Base-by-base conservation (phyloP, 2,888 invertebrate species). In the Sphaerophoria taeniata region DNA sequence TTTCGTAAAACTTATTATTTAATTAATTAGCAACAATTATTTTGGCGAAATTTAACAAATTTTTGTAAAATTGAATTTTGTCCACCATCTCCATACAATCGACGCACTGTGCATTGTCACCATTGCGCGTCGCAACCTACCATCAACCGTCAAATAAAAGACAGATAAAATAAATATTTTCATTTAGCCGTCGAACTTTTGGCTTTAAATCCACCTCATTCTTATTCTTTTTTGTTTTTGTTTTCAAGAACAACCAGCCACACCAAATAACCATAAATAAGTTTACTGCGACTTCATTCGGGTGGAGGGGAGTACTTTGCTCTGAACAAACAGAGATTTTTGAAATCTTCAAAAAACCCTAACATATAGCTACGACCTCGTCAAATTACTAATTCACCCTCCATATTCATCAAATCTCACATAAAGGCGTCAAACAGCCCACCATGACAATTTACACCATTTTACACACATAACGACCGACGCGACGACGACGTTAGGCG, bases 301-400 rank as follows among this genome's bases (percentile, higher is more conserved):
- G 24, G 1, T 36, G 34, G 58, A 36, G 72, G 33, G 34, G 56
- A 12, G 9, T 49, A 11, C 31, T 24, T 24, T 63, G 36, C 67
- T 33, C 14, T 51, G 51, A 39, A 43, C 65, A 75, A 77, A 65
- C 63, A 49, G 43, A 65, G 49, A 71, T 78, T 78, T 78, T 72
- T 72, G 71, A 58, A n/a, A 78, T 78, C 63, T 65, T 31, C 58
- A 24, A 24, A n/a, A 24, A 24, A 9, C n/a, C 6, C 24, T 7
- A 49, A 67, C 49, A 49, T 12, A 67, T 43, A 49, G 11, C 9
- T 12, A 43, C 12, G 3, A 9, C 12, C 43, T 11, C 43, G 9
- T 65, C 60, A 67, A 67, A 67, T 79, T 61, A 67, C 71, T 72
- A 60, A 71, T 72, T 76, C 81, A 67, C 43, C 56, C 80, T 55